phyloP scores from a whole-genome alignment of 2,888 invertebrate species.

The Drepanosiphum platanoidis region DNA sequence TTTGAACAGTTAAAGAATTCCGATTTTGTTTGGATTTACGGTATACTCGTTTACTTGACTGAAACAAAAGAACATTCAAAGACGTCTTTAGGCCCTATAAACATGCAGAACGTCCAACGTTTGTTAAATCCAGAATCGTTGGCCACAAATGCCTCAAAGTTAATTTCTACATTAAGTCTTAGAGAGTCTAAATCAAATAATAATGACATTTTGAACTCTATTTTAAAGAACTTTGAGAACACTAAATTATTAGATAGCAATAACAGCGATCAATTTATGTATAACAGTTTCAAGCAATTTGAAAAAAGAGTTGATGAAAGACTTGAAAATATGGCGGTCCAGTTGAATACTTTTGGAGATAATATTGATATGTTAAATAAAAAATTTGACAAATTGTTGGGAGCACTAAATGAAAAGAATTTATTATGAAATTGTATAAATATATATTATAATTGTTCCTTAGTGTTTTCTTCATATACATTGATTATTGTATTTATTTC shows the following conservation, averaged over 20 bases:
- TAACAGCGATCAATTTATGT: not conserved
- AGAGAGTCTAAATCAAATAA: slow-evolving; percentile 2
- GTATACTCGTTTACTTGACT: slow-evolving; percentile 25
- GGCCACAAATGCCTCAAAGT: slow-evolving; percentile 11
- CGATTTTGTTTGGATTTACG: slow-evolving; percentile 31
- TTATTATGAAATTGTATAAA: not conserved
- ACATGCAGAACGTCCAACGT: slow-evolving; percentile 40
- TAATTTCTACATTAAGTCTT: slow-evolving; percentile 11
- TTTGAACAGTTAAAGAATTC: slow-evolving; percentile 5
- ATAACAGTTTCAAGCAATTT: not conserved
- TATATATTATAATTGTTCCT: not conserved
- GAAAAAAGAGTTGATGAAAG: slow-evolving; percentile 6
- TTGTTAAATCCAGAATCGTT: slow-evolving; percentile 29
- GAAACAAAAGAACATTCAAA: not conserved
- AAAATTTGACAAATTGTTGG: slow-evolving; percentile 35
- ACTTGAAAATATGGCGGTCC: slow-evolving; percentile 14
- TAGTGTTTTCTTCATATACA: not conserved
- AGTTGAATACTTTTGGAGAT: slow-evolving; percentile 17
- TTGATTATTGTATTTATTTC: not conserved
- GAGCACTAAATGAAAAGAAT: not conserved
- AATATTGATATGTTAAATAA: slow-evolving; percentile 34
- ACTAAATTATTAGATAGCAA: not conserved
- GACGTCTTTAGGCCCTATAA: slow-evolving; percentile 29
- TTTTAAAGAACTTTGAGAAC: not conserved
- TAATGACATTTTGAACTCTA: not conserved